Percentiles rank a stretch among this genome's conserved stretches.
Evolutionary conservation across 2,888 invertebrate genomes (phyloP).

Genomic region (Epicampocera succincta): DNA sequence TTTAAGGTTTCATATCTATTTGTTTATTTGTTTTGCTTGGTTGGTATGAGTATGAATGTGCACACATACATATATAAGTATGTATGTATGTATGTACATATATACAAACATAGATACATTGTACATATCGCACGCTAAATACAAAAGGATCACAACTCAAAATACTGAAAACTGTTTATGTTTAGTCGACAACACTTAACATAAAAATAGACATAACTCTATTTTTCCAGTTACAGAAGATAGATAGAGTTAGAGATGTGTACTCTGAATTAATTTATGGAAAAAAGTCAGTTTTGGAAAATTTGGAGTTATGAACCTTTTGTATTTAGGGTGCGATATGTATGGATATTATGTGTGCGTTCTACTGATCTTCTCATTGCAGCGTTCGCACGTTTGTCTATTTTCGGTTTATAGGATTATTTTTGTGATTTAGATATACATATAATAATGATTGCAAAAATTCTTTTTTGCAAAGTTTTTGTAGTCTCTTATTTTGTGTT

Average conservation of each 20-base stretch:
- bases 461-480: slow-evolving; percentile 44
- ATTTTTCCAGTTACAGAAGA: no score
- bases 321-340: no score
- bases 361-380: background rate
- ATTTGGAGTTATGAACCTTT: no score
- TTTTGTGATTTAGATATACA: slow-evolving; percentile 55
- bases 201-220: no score
- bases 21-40: slow-evolving; percentile 8
- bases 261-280: no score
- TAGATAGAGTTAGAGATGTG: no score
- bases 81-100: background rate
- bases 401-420: slow-evolving; percentile 47
- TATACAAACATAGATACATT: background rate
- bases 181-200: no score
- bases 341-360: no score
- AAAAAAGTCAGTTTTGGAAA: no score
- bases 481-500: slow-evolving; percentile 19
- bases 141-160: no score
- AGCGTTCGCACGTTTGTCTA: slow-evolving; percentile 17
- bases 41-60: background rate
- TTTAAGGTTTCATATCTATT: slow-evolving; percentile 47
- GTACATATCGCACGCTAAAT: no score
- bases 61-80: background rate
- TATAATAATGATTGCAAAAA: slow-evolving; percentile 47
- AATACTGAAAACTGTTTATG: no score